phyloP scores from a whole-genome alignment of 2,797 vertebrate genomes.

The Poecilia velifera region DNA sequence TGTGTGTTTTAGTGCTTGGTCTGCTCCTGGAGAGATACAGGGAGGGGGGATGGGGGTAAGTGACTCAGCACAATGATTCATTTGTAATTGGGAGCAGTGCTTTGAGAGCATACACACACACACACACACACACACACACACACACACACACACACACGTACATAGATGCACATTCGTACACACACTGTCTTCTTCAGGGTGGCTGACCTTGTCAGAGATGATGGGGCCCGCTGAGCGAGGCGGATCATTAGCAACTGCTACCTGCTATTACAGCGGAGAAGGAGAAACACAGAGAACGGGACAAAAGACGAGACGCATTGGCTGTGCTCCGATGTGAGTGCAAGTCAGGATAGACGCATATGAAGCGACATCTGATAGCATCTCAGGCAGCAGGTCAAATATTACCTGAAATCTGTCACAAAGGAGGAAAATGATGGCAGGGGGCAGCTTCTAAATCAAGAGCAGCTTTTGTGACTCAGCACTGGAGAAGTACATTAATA shows the following conservation, averaged over 20 bases:
- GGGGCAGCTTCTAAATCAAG: slow-evolving; percentile 23
- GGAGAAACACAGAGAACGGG: slow-evolving; percentile 11
- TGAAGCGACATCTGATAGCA: slow-evolving; percentile 29
- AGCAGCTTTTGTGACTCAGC: slow-evolving; percentile 36
- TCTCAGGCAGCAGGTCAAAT: slow-evolving; percentile 33
- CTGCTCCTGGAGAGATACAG: slow-evolving; percentile 37
- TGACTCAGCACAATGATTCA: slow-evolving; percentile 73
- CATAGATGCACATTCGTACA: slow-evolving; percentile 4
- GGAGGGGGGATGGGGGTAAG: slow-evolving; percentile 17
- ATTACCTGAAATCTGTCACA: slow-evolving; percentile 13
- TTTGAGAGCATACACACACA: slow-evolving; percentile 42
- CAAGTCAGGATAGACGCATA: slow-evolving; percentile 12
- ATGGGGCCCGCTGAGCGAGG: slow-evolving; percentile 54
- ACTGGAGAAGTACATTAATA: slow-evolving; percentile 13
- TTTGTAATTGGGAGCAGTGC: slow-evolving; percentile 66
- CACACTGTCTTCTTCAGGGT: slow-evolving; percentile 27
- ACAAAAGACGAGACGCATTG: slow-evolving; percentile 32
- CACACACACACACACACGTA: slow-evolving; percentile 2
- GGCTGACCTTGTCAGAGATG: slow-evolving; percentile 57
- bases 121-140: slow-evolving; percentile 9
- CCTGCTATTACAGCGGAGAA: slow-evolving; percentile 35
- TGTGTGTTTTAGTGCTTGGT: slow-evolving; percentile 24
- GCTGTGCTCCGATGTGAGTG: slow-evolving; percentile 13
- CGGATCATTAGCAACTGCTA: slow-evolving; percentile 51
- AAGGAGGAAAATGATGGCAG: slow-evolving; percentile 25